Conservation (phyloP, 2,113 vertebrate genomes). For the Toxostoma redivivum region DNA sequence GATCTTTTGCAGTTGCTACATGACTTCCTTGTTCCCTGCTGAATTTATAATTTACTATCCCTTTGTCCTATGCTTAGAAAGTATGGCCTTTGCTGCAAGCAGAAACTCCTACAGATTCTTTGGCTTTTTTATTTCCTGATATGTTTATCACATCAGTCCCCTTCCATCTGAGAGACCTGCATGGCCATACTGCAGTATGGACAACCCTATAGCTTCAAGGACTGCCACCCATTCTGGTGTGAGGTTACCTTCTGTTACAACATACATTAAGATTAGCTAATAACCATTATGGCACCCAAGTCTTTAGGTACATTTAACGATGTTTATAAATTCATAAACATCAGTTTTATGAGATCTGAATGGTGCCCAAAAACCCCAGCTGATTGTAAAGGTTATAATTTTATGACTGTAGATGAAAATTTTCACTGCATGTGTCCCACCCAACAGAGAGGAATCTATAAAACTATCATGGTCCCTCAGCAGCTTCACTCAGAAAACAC, state of each 20-base stretch:
- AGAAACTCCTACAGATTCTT: not conserved
- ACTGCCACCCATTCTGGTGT: not conserved
- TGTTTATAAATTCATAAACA: not conserved
- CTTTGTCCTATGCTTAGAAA: not conserved
- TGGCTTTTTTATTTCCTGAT: not conserved
- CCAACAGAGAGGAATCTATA: not conserved
- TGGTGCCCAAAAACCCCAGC: not conserved
- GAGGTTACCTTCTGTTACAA: not conserved
- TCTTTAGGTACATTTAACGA: not conserved
- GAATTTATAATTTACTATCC: not conserved
- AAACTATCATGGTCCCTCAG: not conserved
- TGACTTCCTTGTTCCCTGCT: slow-evolving; percentile 17
- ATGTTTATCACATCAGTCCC: not conserved
- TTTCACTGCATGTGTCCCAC: not conserved
- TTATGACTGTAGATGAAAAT: not conserved
- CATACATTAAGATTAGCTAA: not conserved
- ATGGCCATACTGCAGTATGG: not conserved
- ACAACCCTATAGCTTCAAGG: not conserved
- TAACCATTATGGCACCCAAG: not conserved
- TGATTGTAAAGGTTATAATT: not conserved
- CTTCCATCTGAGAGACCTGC: not conserved
- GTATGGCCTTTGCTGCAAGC: not conserved
- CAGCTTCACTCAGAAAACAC: not conserved
- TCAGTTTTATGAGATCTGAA: not conserved
- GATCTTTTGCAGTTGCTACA: slow-evolving; percentile 25